Base-by-base conservation (phyloP, 2,113 vertebrate species). In the Pituophis catenifer region DNA sequence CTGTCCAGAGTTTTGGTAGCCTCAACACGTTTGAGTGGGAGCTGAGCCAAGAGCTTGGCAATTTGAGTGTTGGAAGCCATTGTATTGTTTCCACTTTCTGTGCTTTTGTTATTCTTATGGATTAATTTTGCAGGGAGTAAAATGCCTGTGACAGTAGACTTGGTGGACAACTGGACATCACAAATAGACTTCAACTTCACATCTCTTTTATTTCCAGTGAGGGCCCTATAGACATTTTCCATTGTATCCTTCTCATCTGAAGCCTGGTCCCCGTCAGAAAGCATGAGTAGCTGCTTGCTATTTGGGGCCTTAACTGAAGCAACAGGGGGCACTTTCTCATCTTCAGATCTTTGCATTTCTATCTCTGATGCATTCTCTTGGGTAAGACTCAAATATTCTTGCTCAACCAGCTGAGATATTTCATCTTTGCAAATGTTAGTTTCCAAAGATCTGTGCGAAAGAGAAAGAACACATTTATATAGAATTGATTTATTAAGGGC, bases 361-460 rank as follows among this genome's bases (percentile, higher is more conserved):
- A 1, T 65, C 0, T 95, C 92, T 8, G 81, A 89, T 0, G 91
- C 93, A 91, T 97, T 96, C 89, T 97, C 97, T 87, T 96, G 89
- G 33, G 95, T 92, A 59, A 97, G 96, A 24, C 91, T 97, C 55
- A 95, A 70, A 94, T 97, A 96, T 90, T 97, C 94, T 55, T 97
- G 96, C 86, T 97, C 95, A 95, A 97, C 95, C 92, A 96, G 90
- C 75, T 94, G 57, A 59, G 96, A 96, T 90, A 97, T 96, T 62
- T 97, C 94, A 8, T 97, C 95, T 86, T 96, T 97, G 58, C 88
- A 33, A 1, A 59, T 33, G 48, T 86, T 92, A 53, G 94, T 92
- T 54, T 95, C 94, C 91, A 94, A 89, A 81, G 95, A 92, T 90
- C 95, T 96, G 85, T 10, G 54, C 19, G 44, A 62, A 93, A 44